These are phyloP conservation scores for Cladopsammia gracilis DNA, from an alignment of 64 coral and sea anemone species.

Conservation along the genomic window DNA sequence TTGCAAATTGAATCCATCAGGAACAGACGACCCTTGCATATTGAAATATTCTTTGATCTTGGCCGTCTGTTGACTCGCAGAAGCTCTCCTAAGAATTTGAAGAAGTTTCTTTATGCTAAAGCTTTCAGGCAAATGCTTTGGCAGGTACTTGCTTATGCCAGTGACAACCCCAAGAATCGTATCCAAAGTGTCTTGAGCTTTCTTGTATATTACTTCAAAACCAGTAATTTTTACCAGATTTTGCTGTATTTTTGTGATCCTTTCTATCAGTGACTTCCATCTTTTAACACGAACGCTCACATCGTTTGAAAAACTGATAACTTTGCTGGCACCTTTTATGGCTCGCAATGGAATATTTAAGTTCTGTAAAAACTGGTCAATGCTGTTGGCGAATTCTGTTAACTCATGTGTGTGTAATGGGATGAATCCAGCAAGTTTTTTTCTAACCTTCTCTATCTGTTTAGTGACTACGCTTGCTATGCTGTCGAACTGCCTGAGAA, in stretches of 20 bases:
- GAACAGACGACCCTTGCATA: slow-evolving; percentile 62
- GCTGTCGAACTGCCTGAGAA: slow-evolving; percentile 68
- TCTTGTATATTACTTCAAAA: slow-evolving; percentile 66
- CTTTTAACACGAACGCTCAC: slow-evolving; percentile 12
- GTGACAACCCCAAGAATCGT: slow-evolving; percentile 57
- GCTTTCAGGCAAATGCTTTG: slow-evolving; percentile 62
- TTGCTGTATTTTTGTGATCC: slow-evolving; percentile 66
- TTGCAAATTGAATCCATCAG: slow-evolving; percentile 71
- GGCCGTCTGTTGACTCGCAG: slow-evolving; percentile 54
- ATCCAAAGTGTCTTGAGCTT: slow-evolving; percentile 72
- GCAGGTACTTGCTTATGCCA: slow-evolving; percentile 66
- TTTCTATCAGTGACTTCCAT: slow-evolving; percentile 45
- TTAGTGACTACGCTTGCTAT: slow-evolving; percentile 82
- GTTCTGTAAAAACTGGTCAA: slow-evolving; percentile 77
- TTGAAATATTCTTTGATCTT: slow-evolving; percentile 88
- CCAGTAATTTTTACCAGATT: slow-evolving; percentile 53
- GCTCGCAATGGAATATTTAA: slow-evolving; percentile 52
- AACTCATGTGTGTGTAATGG: slow-evolving; percentile 68
- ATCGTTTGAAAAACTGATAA: slow-evolving; percentile 64
- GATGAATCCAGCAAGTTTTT: slow-evolving; percentile 70
- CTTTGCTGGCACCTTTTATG: neutral
- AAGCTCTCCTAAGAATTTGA: slow-evolving; percentile 50
- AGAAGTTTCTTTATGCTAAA: slow-evolving; percentile 82
- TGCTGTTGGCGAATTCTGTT: slow-evolving; percentile 78
- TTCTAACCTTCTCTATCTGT: slow-evolving; percentile 73